Conservation (phyloP, 2,888 invertebrate species). For the Ashinkailepas kermadecensis region DNA sequence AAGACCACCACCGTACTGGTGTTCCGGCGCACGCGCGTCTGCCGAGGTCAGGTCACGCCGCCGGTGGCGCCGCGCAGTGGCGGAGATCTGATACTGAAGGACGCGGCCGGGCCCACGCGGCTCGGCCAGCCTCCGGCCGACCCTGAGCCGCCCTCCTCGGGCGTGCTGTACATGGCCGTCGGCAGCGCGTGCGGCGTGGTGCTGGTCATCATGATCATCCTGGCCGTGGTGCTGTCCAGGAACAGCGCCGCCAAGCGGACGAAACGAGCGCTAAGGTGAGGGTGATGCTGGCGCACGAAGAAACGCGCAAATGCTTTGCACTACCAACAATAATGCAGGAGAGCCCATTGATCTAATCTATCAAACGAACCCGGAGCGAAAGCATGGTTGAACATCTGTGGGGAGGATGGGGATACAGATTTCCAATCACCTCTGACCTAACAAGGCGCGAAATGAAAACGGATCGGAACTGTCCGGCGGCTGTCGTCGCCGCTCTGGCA, state of each 20-base stretch:
- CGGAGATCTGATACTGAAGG: not conserved
- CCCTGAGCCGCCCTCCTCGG: slow-evolving; percentile 47
- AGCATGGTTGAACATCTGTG: too few species aligned
- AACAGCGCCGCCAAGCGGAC: slow-evolving; percentile 13
- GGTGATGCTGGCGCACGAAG: too few species aligned
- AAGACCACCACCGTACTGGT: slow-evolving; percentile 7
- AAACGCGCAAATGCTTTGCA: too few species aligned
- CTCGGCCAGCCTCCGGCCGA: slow-evolving; percentile 2
- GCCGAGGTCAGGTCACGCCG: not conserved
- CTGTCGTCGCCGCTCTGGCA: too few species aligned
- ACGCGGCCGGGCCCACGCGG: slow-evolving; percentile 34
- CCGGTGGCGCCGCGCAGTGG: not conserved
- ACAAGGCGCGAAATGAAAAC: too few species aligned
- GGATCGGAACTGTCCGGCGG: too few species aligned
- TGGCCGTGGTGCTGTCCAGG: slow-evolving; percentile 47
- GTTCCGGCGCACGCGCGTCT: slow-evolving; percentile 19
- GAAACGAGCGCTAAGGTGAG: slow-evolving; percentile 15
- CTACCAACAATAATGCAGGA: too few species aligned
- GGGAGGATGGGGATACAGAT: too few species aligned
- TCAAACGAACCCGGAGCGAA: too few species aligned
- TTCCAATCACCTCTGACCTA: too few species aligned
- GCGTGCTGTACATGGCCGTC: slow-evolving; percentile 68
- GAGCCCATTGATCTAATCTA: too few species aligned
- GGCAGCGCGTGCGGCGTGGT: slow-evolving; percentile 66
- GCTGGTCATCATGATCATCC: slow-evolving; percentile 50